A percentile compares a stretch with the other conserved stretches of the same genome.
phyloP scores from a whole-genome alignment of 2,113 vertebrate species.

The Rhea pennata region DNA sequence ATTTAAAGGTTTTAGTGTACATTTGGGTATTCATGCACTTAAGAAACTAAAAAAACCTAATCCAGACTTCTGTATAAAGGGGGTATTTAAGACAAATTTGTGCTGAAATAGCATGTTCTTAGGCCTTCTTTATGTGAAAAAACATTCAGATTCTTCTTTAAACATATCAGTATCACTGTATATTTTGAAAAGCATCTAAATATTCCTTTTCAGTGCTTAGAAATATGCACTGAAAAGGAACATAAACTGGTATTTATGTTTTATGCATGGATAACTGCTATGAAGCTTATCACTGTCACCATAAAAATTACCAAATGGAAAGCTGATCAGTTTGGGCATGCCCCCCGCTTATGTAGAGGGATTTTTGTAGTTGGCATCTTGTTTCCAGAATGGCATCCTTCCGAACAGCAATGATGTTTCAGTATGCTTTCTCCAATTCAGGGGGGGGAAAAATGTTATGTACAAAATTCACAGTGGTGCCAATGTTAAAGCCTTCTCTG shows the following conservation, averaged over 20 bases:
- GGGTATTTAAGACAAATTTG: neutral
- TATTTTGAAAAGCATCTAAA: neutral
- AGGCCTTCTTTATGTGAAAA: neutral
- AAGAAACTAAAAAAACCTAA: accelerated
- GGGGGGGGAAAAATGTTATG: neutral
- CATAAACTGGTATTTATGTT: neutral
- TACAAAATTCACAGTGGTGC: neutral
- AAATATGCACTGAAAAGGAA: no score
- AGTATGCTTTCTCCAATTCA: neutral
- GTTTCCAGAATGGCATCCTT: neutral
- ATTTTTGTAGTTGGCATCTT: neutral
- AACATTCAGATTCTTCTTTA: neutral
- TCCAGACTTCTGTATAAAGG: accelerated
- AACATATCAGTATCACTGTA: neutral
- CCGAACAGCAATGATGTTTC: neutral
- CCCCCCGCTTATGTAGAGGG: neutral
- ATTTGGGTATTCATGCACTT: neutral
- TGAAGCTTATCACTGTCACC: neutral
- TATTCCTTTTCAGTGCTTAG: neutral
- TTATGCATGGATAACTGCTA: neutral
- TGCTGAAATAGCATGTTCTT: neutral
- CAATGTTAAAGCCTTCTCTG: neutral
- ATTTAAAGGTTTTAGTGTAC: neutral
- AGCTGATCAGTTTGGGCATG: neutral
- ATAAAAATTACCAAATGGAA: neutral